A percentile compares a stretch with the other conserved stretches of the same genome.
phyloP scores from a whole-genome alignment of 1,140 invertebrate genomes.

The Listronotus oregonensis region DNA sequence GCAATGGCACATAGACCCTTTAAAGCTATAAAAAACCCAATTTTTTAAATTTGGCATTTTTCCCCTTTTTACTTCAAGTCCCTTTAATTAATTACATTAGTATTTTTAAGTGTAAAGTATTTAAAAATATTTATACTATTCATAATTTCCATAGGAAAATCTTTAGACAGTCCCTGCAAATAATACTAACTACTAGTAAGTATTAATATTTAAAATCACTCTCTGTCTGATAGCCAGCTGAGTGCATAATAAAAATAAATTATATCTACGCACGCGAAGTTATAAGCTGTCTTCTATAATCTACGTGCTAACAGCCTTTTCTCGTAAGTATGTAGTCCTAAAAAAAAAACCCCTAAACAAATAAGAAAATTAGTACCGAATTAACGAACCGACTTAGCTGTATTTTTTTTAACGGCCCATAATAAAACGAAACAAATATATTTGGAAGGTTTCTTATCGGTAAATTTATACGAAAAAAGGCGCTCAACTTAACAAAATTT shows the following conservation, averaged over 20 bases:
- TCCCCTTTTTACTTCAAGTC: too few species aligned
- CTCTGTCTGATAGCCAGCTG: conserved; percentile 5
- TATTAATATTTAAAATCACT: conserved; percentile 13
- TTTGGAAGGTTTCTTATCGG: conserved; percentile 37
- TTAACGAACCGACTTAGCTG: conserved; percentile 33
- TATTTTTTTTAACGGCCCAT: conserved; percentile 32
- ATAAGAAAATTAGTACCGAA: conserved; percentile 45
- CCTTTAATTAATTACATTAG: too few species aligned
- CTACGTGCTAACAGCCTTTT: conserved; percentile 18
- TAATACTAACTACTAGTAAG: too few species aligned
- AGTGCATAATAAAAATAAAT: conserved; percentile 30
- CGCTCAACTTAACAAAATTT: conserved; percentile 32
- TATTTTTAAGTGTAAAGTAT: too few species aligned
- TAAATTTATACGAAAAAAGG: conserved; percentile 38
- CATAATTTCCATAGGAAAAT: too few species aligned
- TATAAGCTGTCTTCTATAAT: conserved; percentile 18
- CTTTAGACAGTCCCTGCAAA: too few species aligned
- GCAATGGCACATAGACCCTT: too few species aligned
- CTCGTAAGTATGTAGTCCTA: conserved; percentile 28
- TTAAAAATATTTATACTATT: too few species aligned
- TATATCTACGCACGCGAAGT: conserved; percentile 18
- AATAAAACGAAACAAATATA: conserved; percentile 41
- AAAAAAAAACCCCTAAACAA: conserved; percentile 40
- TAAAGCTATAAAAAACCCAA: too few species aligned
- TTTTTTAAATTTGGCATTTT: too few species aligned